Base-by-base conservation (phyloP, 2,113 vertebrate species). In the Alosa alosa region DNA sequence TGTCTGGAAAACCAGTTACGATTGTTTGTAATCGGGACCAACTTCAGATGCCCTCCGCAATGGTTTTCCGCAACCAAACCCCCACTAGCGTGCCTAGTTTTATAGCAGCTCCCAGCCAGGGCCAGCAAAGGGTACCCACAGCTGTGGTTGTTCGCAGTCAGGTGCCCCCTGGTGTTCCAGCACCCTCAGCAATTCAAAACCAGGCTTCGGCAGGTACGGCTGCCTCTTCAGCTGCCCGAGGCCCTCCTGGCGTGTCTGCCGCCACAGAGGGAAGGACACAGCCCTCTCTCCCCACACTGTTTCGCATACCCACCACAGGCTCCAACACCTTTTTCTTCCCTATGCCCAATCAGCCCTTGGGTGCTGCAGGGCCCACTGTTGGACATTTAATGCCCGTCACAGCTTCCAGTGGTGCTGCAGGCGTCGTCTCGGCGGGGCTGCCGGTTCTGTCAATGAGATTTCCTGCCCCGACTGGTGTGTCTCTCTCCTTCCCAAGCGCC, bases 301-400 rank as follows among this genome's bases (percentile, higher is more conserved):
- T 72, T 36, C 64, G 64, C 64, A 11, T 72, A 3, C 31, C 83
- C 0, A 49, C 83, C 36, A 84, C 82, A 7, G 84, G 81, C 72
- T 84, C 84, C 31, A 84, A 84, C 20, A 47, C 64, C 0, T 39
- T 85, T 46, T 75, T 87, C 57, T 7, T 83, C 64, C 45, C 64
- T 2, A 36, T 11, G 13, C 81, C 85, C 4, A 31, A 72, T 31
- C n/a, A 72, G 5, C 8, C 64, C 31, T 0, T 31, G 7, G 64
- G 64, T 13, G 10, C n/a, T 31, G 64, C 64, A 31, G 13, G 20
- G 0, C 60, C 60, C 6, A n/a, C 7, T 9, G 22, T 64, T 4
- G 22, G 60, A 20, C 60, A 64, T 64, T 8, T 64, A 1, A 10
- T 22, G 6, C 46, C 75, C 11, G 50, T 82, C 15, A 31, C 86